Conservation (phyloP, 2,797 vertebrate species). For the Tokudaia tokunoshimensis region DNA sequence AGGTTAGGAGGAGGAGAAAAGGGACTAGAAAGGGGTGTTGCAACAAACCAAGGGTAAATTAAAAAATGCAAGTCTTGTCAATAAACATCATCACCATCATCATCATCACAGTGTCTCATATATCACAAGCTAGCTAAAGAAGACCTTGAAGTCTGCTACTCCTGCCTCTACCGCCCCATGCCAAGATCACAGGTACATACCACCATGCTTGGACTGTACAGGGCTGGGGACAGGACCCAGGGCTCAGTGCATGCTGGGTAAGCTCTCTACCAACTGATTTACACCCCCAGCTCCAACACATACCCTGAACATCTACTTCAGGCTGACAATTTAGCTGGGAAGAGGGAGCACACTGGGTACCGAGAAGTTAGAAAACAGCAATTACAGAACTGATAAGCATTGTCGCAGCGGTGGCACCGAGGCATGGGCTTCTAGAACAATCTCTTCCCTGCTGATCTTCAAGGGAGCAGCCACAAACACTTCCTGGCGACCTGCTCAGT, state of each 20-base stretch:
- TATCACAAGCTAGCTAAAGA: background rate
- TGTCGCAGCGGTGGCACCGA: background rate
- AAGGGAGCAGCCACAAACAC: background rate
- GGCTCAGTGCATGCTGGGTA: too few species aligned
- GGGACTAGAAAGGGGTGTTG: background rate
- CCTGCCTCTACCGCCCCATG: background rate
- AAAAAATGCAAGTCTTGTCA: background rate
- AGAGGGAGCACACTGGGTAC: background rate
- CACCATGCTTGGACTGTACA: background rate
- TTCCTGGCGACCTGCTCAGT: background rate
- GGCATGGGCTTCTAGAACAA: background rate
- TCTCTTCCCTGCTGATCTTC: slow-evolving; percentile 27
- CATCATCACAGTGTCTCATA: background rate
- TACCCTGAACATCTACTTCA: background rate
- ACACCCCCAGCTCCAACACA: background rate
- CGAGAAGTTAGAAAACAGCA: slow-evolving; percentile 6
- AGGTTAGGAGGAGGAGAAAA: background rate
- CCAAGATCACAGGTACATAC: background rate
- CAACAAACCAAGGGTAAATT: background rate
- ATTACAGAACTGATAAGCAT: background rate
- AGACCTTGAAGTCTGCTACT: background rate
- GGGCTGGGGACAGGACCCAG: background rate
- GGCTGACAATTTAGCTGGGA: background rate
- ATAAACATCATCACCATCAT: background rate
- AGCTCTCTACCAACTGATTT: background rate